Conservation (phyloP, 2,113 vertebrate species). For the Paradisaea rubra region DNA sequence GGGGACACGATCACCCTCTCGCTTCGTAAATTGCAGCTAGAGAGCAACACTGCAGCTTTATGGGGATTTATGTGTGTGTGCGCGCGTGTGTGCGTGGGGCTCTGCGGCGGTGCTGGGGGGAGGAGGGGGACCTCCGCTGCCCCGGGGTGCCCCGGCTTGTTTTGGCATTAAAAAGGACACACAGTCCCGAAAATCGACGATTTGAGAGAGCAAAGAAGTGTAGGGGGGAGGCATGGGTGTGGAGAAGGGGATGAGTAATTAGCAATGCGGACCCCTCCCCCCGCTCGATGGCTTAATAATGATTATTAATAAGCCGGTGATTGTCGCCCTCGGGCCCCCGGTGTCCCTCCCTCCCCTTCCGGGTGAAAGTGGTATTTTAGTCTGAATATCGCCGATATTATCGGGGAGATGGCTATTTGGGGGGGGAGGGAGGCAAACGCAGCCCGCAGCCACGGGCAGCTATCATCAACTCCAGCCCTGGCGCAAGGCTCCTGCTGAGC, state of each 20-base stretch:
- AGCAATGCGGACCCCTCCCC: background rate
- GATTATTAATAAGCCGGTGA: background rate
- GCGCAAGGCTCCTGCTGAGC: background rate
- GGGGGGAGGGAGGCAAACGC: background rate
- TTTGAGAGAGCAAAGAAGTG: background rate
- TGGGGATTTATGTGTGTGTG: background rate
- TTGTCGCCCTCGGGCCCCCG: background rate
- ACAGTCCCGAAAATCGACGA: conserved; percentile 36
- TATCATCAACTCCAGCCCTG: background rate
- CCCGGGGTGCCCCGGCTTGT: background rate
- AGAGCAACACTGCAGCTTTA: conserved; percentile 60
- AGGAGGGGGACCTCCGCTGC: background rate
- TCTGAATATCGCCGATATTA: background rate
- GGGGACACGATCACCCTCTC: background rate
- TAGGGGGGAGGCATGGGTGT: too few species aligned
- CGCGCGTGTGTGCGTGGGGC: background rate
- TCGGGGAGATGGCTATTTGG: background rate
- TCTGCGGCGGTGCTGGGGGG: background rate
- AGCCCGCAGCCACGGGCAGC: background rate
- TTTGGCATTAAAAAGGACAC: conserved; percentile 62
- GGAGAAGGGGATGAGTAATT: too few species aligned
- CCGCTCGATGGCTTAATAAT: background rate
- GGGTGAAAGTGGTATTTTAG: background rate
- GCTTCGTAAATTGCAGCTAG: conserved; percentile 66
- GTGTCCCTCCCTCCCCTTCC: too few species aligned